Evolutionary conservation across 2,888 invertebrate species (phyloP).

Genomic region (Acholoe squamosa): DNA sequence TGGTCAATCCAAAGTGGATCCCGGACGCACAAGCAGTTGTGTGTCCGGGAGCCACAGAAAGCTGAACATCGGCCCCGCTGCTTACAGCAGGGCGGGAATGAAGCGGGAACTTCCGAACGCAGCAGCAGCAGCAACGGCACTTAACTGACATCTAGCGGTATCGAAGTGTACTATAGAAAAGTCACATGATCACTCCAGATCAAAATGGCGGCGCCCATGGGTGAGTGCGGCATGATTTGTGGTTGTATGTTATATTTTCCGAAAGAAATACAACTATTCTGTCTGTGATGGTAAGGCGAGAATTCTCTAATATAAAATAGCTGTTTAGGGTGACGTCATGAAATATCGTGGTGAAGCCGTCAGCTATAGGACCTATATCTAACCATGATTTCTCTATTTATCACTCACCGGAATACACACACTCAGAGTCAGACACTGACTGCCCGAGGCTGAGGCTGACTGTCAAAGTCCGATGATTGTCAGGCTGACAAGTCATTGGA

Average conservation of each 20-base stretch:
- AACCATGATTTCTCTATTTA: constrained; percentile 38
- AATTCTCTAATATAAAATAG: background rate
- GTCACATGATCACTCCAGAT: constrained; percentile 19
- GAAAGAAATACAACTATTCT: background rate
- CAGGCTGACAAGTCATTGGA: too few species aligned
- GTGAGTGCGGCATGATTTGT: constrained; percentile 10
- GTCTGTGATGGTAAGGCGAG: background rate
- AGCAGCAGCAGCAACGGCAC: too few species aligned
- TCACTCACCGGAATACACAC: background rate
- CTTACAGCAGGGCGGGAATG: too few species aligned
- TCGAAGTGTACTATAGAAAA: background rate
- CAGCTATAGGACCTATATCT: background rate
- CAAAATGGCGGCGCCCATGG: constrained; percentile 45
- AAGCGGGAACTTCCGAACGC: too few species aligned
- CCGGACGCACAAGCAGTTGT: too few species aligned
- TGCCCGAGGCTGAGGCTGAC: too few species aligned
- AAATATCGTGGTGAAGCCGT: background rate
- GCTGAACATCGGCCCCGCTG: too few species aligned
- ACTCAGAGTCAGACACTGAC: too few species aligned
- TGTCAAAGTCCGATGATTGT: too few species aligned
- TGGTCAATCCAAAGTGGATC: too few species aligned
- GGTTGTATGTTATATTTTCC: background rate
- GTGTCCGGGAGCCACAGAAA: too few species aligned
- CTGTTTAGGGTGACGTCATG: background rate
- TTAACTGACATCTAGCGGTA: background rate